These are phyloP conservation scores for Muscina levida DNA, from an alignment of 2,888 invertebrate species.

Conservation along the genomic window DNA sequence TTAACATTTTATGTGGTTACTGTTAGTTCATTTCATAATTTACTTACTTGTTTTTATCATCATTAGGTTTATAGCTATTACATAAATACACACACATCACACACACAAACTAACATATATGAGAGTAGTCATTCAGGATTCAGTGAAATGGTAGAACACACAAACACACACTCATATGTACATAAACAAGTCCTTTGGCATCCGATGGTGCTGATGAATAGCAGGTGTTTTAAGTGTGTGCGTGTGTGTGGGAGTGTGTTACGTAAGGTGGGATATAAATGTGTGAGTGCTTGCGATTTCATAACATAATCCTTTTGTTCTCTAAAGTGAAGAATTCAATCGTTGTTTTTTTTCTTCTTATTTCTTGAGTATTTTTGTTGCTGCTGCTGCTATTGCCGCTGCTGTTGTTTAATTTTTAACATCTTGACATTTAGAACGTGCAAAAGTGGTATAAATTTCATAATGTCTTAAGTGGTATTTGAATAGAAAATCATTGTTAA, in stretches of 20 bases:
- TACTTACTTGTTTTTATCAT: constrained; percentile 63
- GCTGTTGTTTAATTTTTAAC: background rate
- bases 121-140: too few species aligned
- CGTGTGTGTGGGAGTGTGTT: background rate
- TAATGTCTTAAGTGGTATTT: constrained; percentile 61
- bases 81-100: constrained; percentile 28
- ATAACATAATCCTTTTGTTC: constrained; percentile 13
- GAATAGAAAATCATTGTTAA: constrained; percentile 45
- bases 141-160: background rate
- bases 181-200: constrained; percentile 18
- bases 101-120: background rate
- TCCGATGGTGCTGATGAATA: constrained; percentile 36
- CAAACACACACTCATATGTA: constrained; percentile 17
- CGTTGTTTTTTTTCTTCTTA: constrained; percentile 12
- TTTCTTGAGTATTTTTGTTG: constrained; percentile 33
- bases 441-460: constrained; percentile 72
- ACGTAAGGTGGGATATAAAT: background rate
- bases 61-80: constrained; percentile 57
- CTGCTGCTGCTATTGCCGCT: constrained; percentile 26
- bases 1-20: constrained; percentile 74
- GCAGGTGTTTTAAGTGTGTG: constrained; percentile 23
- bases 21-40: constrained; percentile 72
- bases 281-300: constrained; percentile 1
- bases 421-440: constrained; percentile 74
- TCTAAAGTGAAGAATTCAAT: too few species aligned